Percentiles rank a stretch among this genome's conserved stretches.
Conservation (phyloP, 2,888 invertebrate species). For the Aplocera efformata region DNA sequence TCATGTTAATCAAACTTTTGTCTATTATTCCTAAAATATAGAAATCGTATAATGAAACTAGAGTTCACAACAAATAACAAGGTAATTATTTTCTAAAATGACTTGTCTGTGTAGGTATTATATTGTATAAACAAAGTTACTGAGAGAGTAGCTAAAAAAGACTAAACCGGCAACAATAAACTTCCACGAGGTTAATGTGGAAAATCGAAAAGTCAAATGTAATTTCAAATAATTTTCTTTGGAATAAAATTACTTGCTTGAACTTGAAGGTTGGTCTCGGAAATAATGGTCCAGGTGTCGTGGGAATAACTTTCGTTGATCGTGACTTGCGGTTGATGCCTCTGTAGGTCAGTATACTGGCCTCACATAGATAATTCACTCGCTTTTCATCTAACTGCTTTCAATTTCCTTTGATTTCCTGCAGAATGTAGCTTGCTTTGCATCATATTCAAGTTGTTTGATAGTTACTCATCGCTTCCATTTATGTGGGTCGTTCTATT, state of each 20-base stretch:
- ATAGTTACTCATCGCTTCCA: conserved; percentile 4
- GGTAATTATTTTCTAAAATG: too few relatives aligned
- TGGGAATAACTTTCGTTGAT: conserved; percentile 31
- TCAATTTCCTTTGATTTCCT: conserved; percentile 32
- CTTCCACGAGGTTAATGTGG: too few relatives aligned
- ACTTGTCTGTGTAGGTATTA: too few relatives aligned
- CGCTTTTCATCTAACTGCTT: conserved; percentile 32
- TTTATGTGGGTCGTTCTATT: too few relatives aligned
- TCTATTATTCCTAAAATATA: too few relatives aligned
- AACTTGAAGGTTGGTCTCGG: neutral
- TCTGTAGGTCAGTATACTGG: conserved; percentile 12
- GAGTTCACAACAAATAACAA: too few relatives aligned
- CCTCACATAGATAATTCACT: conserved; percentile 30
- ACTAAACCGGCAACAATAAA: too few relatives aligned
- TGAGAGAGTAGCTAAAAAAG: too few relatives aligned
- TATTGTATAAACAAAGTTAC: too few relatives aligned
- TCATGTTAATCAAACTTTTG: too few relatives aligned
- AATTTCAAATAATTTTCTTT: neutral
- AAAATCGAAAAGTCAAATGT: too few relatives aligned
- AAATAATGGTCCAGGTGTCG: neutral
- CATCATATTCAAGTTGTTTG: conserved; percentile 8
- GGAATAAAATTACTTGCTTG: neutral
- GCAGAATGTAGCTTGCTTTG: neutral
- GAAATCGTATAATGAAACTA: too few relatives aligned
- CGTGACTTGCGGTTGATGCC: conserved; percentile 25